Percentiles rank a stretch among this genome's conserved stretches.
Evolutionary conservation across 2,113 vertebrate genomes (phyloP).

Genomic region (Phyllopteryx taeniolatus): DNA sequence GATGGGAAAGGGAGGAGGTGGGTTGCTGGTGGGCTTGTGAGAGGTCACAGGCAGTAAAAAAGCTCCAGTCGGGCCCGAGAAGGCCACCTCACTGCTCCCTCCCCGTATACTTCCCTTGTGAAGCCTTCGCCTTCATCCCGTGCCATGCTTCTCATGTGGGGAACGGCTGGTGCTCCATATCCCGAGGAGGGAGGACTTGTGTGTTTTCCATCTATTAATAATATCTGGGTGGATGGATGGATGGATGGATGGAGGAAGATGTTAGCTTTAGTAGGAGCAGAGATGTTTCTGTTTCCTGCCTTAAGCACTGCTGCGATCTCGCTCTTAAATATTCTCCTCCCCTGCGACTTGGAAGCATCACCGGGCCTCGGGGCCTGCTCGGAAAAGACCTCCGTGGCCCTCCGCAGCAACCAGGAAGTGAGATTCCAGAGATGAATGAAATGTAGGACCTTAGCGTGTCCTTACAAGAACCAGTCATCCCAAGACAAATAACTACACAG

Average conservation of each 20-base stretch:
- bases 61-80: conserved; percentile 63
- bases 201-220: conserved; percentile 70
- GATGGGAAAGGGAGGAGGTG: conserved; percentile 21
- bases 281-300: conserved; percentile 64
- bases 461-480: neutral
- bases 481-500: neutral
- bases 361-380: conserved; percentile 61
- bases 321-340: conserved; percentile 69
- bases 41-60: conserved; percentile 64
- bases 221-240: conserved; percentile 57
- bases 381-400: conserved; percentile 62
- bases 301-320: conserved; percentile 64
- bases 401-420: conserved; percentile 36
- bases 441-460: neutral
- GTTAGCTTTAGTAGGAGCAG: conserved; percentile 60
- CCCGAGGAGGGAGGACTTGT: conserved; percentile 70
- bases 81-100: conserved; percentile 66
- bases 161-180: conserved; percentile 73
- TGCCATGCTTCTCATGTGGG: conserved; percentile 77
- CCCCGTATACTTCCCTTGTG: conserved; percentile 52
- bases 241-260: conserved; percentile 35
- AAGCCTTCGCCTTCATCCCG: conserved; percentile 74
- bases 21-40: conserved; percentile 11
- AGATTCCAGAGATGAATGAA: neutral
- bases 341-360: conserved; percentile 58